Percentiles rank a stretch among this genome's conserved stretches.
phyloP scores from a whole-genome alignment of 2,113 vertebrate genomes.

The Orthonyx spaldingii region DNA sequence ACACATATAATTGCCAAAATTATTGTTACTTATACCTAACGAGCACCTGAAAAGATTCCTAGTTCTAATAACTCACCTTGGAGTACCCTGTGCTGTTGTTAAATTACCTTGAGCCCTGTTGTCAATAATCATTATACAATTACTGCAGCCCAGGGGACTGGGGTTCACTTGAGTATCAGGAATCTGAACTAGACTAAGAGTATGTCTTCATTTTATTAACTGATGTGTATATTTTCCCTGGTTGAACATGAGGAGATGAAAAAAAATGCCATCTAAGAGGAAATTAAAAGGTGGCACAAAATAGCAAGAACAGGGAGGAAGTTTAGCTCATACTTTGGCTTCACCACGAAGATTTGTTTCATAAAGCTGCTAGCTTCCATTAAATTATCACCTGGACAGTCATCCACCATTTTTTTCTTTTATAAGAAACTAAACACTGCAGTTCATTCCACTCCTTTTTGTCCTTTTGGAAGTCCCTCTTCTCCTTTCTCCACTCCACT shows the following conservation, averaged over 20 bases:
- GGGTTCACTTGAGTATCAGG: not conserved
- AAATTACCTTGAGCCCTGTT: not conserved
- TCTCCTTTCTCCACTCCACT: not conserved
- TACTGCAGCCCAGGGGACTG: not conserved
- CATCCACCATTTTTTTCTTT: not conserved
- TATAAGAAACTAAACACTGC: not conserved
- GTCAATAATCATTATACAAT: not conserved
- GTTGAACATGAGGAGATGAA: not conserved
- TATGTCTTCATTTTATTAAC: not conserved
- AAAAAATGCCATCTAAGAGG: not conserved
- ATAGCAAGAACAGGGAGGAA: not conserved
- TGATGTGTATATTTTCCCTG: not conserved
- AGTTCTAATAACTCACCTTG: not conserved
- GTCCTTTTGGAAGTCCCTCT: not conserved
- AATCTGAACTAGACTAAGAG: not conserved
- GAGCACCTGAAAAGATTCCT: not conserved
- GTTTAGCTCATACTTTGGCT: not conserved
- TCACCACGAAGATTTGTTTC: not conserved
- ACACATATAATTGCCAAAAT: not conserved
- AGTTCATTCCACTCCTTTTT: not conserved
- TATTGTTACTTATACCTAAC: not conserved
- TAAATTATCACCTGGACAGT: not conserved
- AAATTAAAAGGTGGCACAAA: not conserved
- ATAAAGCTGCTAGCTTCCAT: not conserved
- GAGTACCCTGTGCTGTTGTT: not conserved